A percentile compares a stretch with the other conserved stretches of the same genome.
These are phyloP conservation scores for Tinamus guttatus DNA, from an alignment of 2,113 vertebrate genomes.

Conservation along the genomic window DNA sequence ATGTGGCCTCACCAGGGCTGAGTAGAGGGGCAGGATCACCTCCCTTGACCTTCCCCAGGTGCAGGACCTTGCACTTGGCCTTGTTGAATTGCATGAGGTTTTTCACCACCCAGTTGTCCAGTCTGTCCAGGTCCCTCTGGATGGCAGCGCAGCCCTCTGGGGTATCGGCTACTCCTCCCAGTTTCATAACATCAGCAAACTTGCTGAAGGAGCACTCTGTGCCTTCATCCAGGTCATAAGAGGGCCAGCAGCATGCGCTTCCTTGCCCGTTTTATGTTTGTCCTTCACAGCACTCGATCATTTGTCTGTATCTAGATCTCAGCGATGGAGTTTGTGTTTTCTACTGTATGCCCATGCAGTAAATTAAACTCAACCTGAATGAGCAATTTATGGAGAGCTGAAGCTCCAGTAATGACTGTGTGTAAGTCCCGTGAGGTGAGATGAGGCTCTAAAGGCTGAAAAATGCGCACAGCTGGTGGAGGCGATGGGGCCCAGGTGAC, in stretches of 20 bases:
- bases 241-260: not conserved
- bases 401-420: slow-evolving; percentile 62
- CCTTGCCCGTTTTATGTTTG: not conserved
- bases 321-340: slow-evolving; percentile 2
- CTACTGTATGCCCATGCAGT: slow-evolving; percentile 40
- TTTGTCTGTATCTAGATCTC: not conserved
- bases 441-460: slow-evolving; percentile 54
- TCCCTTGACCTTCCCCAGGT: no score
- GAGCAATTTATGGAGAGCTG: slow-evolving; percentile 52
- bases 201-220: no score
- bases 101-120: no score
- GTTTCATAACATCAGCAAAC: no score
- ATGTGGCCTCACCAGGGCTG: no score
- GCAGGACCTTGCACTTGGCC: no score
- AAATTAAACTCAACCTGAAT: slow-evolving; percentile 63
- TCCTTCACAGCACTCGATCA: not conserved
- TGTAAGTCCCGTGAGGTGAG: slow-evolving; percentile 62
- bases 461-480: slow-evolving; percentile 7
- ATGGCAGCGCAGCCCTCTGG: no score
- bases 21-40: no score
- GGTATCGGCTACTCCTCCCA: no score
- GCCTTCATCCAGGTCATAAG: no score
- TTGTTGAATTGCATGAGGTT: no score
- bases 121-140: no score
- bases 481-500: not conserved